Base-by-base conservation (phyloP, 92 coral and sea anemone genomes). In the Desmophyllum pertusum region DNA sequence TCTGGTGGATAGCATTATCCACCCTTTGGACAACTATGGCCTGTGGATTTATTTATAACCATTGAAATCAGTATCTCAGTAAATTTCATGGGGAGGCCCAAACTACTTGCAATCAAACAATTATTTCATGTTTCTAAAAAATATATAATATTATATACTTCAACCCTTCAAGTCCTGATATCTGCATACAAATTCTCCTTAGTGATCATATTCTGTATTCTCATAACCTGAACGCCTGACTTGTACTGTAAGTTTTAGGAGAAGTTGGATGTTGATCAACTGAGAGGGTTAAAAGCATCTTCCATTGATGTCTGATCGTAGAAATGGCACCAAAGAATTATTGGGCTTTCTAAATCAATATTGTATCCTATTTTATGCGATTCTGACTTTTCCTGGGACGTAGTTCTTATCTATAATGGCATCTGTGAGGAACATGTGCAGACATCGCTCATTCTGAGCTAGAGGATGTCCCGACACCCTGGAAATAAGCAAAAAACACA, bases 401-500 rank as follows among this genome's bases (percentile, higher is more conserved):
- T 97, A 97, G 51, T 91, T 95, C 85, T 94, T 97, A 90, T 97
- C 99, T 72, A 97, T 97, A 25, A 93, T 92, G 0, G 98, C 88
- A 33, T 97, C 99, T 86, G 95, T 94, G 11, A 97, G 86, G 83
- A 97, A 97, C 99, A 97, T 94, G 63, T 97, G 99, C 84, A 97
- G 79, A 70, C 99, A 97, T 40, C 93, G 93, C 69, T 97, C 99
- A 81, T 97, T 94, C 85, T 97, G 99, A 10, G 99, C 99, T 13
- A 97, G 89, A 0, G 99, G 99, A 50, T 97, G 99, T 57, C 99
- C 99, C 63, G 99, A 95, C 83, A 97, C 95, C 81, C 99, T 96
- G 76, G 21, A 78, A 77, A 78, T 18, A 69, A 52, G 15, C 40
- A 68, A 23, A 80, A 15, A n/a, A 67, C 27, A 30, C 4, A 3